Evolutionary conservation across 2,797 vertebrate genomes (phyloP).

Genomic region (Macroramphosus scolopax): DNA sequence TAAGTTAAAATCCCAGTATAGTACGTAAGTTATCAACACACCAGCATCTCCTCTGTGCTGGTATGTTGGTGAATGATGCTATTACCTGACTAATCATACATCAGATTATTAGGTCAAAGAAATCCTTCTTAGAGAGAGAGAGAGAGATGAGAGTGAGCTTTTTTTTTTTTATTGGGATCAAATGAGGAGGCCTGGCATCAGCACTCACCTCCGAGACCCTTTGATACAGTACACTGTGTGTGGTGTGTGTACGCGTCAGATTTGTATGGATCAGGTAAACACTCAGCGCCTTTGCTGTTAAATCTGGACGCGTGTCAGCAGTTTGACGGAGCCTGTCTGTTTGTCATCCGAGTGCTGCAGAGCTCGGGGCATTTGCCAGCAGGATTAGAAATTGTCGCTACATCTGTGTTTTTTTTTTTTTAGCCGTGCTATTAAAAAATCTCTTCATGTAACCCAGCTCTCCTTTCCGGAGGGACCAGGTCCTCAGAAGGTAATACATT

Average conservation of each 20-base stretch:
- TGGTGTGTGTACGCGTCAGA: constrained; percentile 35
- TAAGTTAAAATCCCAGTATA: constrained; percentile 15
- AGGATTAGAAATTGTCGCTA: constrained; percentile 38
- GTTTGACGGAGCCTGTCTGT: constrained; percentile 52
- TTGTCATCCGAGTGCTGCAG: constrained; percentile 45
- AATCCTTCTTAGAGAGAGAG: constrained; percentile 29
- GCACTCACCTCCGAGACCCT: constrained; percentile 53
- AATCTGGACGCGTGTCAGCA: constrained; percentile 66
- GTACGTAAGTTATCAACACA: constrained; percentile 36
- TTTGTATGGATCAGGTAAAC: constrained; percentile 62
- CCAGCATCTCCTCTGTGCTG: constrained; percentile 26
- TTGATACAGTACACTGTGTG: constrained; percentile 43
- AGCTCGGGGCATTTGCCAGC: constrained; percentile 36
- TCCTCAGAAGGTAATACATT: not conserved
- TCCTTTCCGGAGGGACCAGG: not conserved
- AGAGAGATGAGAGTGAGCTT: constrained; percentile 1
- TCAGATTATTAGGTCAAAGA: constrained; percentile 58
- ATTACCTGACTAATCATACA: constrained; percentile 64
- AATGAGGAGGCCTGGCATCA: constrained; percentile 59
- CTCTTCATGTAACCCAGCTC: not conserved
- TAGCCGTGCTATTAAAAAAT: constrained; percentile 6
- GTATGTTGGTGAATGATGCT: constrained; percentile 26
- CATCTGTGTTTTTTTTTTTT: constrained; percentile 33
- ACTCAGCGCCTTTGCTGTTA: constrained; percentile 43
- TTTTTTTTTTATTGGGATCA: constrained; percentile 40